Percentiles rank a stretch among this genome's conserved stretches.
Conservation (phyloP, 1,140 invertebrate genomes). For the Dendroctonus ponderosae region DNA sequence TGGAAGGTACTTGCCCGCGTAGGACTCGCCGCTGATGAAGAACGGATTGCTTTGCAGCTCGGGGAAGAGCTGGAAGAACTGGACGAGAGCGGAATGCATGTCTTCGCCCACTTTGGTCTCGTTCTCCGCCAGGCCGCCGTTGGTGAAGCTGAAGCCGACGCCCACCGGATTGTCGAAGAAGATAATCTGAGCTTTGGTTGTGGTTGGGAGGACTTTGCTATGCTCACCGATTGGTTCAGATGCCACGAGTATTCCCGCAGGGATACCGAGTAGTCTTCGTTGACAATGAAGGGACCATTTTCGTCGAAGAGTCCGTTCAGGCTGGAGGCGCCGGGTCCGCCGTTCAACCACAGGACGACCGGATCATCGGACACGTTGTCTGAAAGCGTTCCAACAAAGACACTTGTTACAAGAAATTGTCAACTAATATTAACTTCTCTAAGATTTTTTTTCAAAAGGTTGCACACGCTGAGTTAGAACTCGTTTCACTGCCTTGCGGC, state of each 20-base stretch:
- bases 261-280: slow-evolving; percentile 49
- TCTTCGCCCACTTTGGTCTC: slow-evolving; percentile 65
- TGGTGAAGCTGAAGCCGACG: slow-evolving; percentile 73
- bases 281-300: slow-evolving; percentile 61
- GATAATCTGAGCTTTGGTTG: slow-evolving; percentile 52
- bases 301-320: slow-evolving; percentile 71
- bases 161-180: slow-evolving; percentile 87
- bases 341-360: slow-evolving; percentile 73
- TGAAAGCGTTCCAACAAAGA: slow-evolving; percentile 33
- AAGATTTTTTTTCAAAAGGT: too few species aligned
- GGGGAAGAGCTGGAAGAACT: slow-evolving; percentile 74
- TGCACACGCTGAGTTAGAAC: too few species aligned
- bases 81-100: slow-evolving; percentile 62
- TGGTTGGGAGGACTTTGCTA: not conserved
- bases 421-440: too few species aligned
- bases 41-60: slow-evolving; percentile 66
- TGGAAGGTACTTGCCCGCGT: slow-evolving; percentile 80
- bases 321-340: slow-evolving; percentile 69
- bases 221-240: slow-evolving; percentile 60
- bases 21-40: slow-evolving; percentile 80
- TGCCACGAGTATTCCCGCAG: slow-evolving; percentile 57
- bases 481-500: too few species aligned
- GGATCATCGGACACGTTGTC: slow-evolving; percentile 55
- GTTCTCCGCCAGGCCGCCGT: slow-evolving; percentile 63
- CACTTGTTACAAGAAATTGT: too few species aligned